phyloP scores from a whole-genome alignment of 92 coral and sea anemone genomes.

The Diadumene lineata region DNA sequence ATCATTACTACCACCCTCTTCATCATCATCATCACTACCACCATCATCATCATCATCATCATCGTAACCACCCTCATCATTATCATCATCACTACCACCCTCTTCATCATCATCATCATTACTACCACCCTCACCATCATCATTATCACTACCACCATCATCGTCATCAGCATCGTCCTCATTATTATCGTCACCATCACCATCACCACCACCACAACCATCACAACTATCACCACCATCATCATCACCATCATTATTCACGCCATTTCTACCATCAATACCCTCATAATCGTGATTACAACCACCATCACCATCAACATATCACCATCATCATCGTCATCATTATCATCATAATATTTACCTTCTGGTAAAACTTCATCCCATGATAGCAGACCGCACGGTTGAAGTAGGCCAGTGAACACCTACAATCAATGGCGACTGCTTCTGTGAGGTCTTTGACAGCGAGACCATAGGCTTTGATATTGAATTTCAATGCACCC shows the following conservation, averaged over 20 bases:
- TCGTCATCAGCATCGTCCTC: background rate
- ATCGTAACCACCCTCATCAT: background rate
- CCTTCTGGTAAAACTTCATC: constrained; percentile 96
- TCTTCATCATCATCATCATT: background rate
- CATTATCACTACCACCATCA: background rate
- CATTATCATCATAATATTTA: constrained; percentile 1
- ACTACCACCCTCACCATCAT: background rate
- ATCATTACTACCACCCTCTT: background rate
- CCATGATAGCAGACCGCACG: constrained; percentile 99
- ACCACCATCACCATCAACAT: too few species aligned
- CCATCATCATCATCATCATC: background rate
- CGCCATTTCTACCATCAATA: background rate
- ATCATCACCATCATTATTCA: background rate
- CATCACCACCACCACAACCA: background rate
- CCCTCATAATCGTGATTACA: background rate
- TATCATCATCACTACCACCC: background rate
- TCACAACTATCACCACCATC: background rate
- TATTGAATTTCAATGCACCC: constrained; percentile 95
- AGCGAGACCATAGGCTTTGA: constrained; percentile 92
- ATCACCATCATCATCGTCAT: background rate
- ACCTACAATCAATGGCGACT: constrained; percentile 94
- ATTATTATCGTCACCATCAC: background rate
- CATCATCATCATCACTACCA: background rate
- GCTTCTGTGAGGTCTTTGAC: constrained; percentile 99
- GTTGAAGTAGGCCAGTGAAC: constrained; percentile 96